phyloP scores from a whole-genome alignment of 2,888 invertebrate species.

The Drosophila subquinaria region DNA sequence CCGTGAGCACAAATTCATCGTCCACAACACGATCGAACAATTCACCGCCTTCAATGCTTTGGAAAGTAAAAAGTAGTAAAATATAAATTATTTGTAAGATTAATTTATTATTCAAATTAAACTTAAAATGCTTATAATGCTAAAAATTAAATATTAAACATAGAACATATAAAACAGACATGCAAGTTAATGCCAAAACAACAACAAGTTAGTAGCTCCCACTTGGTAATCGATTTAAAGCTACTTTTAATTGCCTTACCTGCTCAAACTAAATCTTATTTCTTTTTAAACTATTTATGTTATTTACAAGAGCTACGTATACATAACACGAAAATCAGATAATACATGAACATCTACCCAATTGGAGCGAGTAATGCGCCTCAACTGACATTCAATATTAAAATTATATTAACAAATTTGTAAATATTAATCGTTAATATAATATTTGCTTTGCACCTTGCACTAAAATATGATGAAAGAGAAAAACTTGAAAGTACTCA shows the following conservation, averaged over 20 bases:
- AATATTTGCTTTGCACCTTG: constrained; percentile 2
- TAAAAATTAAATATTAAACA: constrained; percentile 16
- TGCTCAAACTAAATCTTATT: constrained; percentile 21
- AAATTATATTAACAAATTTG: constrained; percentile 10
- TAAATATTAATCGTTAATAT: background rate
- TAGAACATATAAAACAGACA: constrained; percentile 6
- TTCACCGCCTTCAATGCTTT: constrained; percentile 98
- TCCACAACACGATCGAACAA: constrained; percentile 99
- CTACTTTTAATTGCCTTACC: constrained; percentile 62
- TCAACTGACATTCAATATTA: constrained; percentile 42
- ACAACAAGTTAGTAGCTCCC: constrained; percentile 14
- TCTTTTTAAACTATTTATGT: constrained; percentile 53
- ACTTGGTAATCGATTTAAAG: constrained; percentile 22
- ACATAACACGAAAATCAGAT: constrained; percentile 81
- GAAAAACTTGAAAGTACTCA: background rate
- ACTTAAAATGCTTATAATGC: background rate
- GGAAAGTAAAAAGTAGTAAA: constrained; percentile 18
- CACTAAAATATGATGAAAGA: background rate
- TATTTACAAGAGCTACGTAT: constrained; percentile 73
- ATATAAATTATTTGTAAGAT: constrained; percentile 12
- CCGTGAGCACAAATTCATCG: constrained; percentile 98
- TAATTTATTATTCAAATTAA: too few species aligned
- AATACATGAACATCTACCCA: constrained; percentile 74
- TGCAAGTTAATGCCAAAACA: constrained; percentile 28
- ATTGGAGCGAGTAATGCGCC: constrained; percentile 47